Evolutionary conservation across 2,888 invertebrate genomes (phyloP).

Genomic region (Cryptops parisi): DNA sequence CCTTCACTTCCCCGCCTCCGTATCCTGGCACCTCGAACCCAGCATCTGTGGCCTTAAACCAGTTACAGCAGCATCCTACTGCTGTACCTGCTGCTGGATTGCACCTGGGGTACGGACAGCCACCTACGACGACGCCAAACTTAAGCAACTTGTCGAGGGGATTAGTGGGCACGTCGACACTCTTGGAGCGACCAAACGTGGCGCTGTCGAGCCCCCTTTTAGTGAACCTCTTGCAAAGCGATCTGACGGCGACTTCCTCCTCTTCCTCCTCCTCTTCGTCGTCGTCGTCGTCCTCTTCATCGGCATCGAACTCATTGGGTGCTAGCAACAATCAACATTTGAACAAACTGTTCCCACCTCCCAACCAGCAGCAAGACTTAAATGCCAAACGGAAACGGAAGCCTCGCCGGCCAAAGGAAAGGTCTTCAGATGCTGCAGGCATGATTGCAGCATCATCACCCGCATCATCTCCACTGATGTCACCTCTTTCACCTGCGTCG

Average conservation of each 20-base stretch:
- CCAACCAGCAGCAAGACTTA: conserved; percentile 7
- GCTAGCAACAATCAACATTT: conserved; percentile 14
- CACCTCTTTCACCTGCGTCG: conserved; percentile 17
- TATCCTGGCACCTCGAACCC: conserved; percentile 17
- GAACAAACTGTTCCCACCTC: conserved; percentile 20
- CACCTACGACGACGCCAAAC: conserved; percentile 10
- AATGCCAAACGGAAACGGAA: conserved; percentile 21
- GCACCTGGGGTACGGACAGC: conserved; percentile 6
- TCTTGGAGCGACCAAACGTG: conserved; percentile 9
- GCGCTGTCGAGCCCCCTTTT: conserved; percentile 68
- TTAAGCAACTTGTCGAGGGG: conserved; percentile 2
- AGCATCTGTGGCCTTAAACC: conserved; percentile 13
- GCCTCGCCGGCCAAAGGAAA: conserved; percentile 20
- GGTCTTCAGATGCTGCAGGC: conserved; percentile 11
- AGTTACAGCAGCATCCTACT: conserved; percentile 23
- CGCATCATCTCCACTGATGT: neutral
- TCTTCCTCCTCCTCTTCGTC: neutral
- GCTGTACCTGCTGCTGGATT: conserved; percentile 24
- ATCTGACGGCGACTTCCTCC: neutral
- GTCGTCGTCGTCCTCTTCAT: neutral
- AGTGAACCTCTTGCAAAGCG: conserved; percentile 66
- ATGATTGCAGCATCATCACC: conserved; percentile 16
- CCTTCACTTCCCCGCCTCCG: conserved; percentile 18
- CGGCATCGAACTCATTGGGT: neutral
- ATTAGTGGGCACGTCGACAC: conserved; percentile 4